phyloP scores from a whole-genome alignment of 2,113 vertebrate species.

The Myotis brandtii region DNA sequence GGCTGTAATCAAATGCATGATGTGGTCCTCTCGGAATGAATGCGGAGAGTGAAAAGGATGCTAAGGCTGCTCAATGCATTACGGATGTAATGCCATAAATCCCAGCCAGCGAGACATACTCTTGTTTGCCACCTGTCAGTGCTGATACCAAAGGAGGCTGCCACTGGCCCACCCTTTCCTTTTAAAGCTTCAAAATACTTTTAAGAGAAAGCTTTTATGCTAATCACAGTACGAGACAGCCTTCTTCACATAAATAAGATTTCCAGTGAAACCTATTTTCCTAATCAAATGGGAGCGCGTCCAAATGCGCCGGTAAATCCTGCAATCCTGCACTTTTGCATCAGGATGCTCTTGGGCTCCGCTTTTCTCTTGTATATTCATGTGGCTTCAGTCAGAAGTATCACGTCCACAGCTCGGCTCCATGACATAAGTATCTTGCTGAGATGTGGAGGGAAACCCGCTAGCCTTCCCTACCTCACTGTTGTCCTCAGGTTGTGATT shows the following conservation, averaged over 20 bases:
- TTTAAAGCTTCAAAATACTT: background rate
- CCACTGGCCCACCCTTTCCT: background rate
- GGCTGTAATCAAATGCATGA: background rate
- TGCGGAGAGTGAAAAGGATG: background rate
- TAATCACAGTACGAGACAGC: background rate
- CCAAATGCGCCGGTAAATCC: background rate
- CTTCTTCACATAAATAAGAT: slow-evolving; percentile 12
- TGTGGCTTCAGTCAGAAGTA: background rate
- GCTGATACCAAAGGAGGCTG: background rate
- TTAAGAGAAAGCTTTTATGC: slow-evolving; percentile 21
- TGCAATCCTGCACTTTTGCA: slow-evolving; percentile 7
- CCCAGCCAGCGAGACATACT: background rate
- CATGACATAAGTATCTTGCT: background rate
- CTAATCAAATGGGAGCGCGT: background rate
- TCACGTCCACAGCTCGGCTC: background rate
- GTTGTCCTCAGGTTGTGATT: background rate
- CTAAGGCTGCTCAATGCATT: background rate
- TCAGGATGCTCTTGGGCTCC: background rate
- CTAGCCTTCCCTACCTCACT: background rate
- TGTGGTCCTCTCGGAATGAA: background rate
- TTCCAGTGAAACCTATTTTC: background rate
- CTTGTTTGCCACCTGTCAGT: background rate
- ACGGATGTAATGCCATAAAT: background rate
- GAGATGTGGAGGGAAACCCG: background rate
- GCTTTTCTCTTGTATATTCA: background rate